Base-by-base conservation (phyloP, 2,888 invertebrate species). In the Drosophila borealis region DNA sequence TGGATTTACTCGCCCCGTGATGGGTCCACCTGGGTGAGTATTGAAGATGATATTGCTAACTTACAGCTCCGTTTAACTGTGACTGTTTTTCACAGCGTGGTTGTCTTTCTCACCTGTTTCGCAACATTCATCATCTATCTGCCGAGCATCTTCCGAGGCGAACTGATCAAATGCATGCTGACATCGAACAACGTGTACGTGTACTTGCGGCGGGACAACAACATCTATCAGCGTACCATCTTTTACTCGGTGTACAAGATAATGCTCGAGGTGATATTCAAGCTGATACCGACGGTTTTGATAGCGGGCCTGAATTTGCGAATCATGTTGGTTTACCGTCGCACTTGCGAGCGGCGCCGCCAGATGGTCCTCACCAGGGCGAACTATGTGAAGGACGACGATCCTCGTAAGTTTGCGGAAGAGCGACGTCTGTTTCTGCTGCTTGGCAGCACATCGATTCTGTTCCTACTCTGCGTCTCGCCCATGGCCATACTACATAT, bases 401-500 rank as follows among this genome's bases (percentile, higher is more conserved):
- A 95, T 91, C 94, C 94, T 0, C 92, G 94, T 29, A 95, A 95
- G 83, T 95, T 94, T 81, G 95, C 95, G 8, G 95, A 95, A 89
- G 95, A 95, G 84, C 93, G 95, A 45, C 93, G 95, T 10, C 91
- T 95, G 37, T 94, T 95, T 73, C 92, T 95, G 45, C 92, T 95
- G 42, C 91, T 95, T 51, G 95, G 92, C 34, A 95, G 94, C 66
- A 95, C 95, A 4, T 95, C 95, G 74, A 94, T 95, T 54, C 90
- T 95, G 45, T 95, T 95, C 90, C 92, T 95, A 51, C 93, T 95
- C 17, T 95, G 95, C 90, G 95, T 95, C 36, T 95, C 95, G 14
- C 95, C 95, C 1, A 95, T 95, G 95, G 95, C 95, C 57, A 94
- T 95, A 73, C 93, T 95, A 13, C 95, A 95, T 82, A 94, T 95